phyloP scores from a whole-genome alignment of 2,797 vertebrate genomes.

The Mormyrops boulengeri region DNA sequence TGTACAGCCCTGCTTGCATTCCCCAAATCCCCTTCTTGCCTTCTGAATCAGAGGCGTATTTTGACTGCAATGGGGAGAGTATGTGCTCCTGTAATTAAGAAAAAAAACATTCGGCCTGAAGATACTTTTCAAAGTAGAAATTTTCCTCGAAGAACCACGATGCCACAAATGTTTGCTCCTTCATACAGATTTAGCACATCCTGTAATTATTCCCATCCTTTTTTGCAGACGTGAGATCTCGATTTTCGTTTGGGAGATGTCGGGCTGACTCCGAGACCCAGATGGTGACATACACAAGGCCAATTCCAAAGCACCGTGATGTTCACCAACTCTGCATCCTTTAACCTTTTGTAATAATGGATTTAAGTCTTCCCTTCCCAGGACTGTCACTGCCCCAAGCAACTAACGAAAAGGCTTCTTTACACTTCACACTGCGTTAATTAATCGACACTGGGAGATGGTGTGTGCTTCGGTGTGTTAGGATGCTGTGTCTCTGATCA shows the following conservation, averaged over 20 bases:
- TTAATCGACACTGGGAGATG: background rate
- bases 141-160: background rate
- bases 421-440: background rate
- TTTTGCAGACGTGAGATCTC: background rate
- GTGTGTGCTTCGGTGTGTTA: background rate
- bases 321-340: background rate
- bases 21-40: background rate
- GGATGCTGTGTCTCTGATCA: background rate
- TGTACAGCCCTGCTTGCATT: background rate
- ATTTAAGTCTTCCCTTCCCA: background rate
- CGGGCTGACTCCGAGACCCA: background rate
- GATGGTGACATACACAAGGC: background rate
- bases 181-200: background rate
- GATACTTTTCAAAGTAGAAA: conserved; percentile 10
- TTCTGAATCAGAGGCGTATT: background rate
- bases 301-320: background rate
- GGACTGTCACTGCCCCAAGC: background rate
- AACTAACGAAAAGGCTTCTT: background rate
- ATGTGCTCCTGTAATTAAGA: background rate
- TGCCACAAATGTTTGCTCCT: background rate
- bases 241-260: background rate
- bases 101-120: background rate
- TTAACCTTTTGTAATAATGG: background rate
- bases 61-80: background rate
- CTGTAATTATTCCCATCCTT: background rate